A percentile compares a stretch with the other conserved stretches of the same genome.
Evolutionary conservation across 2,888 invertebrate species (phyloP).

Genomic region (Monoplex corrugatus): DNA sequence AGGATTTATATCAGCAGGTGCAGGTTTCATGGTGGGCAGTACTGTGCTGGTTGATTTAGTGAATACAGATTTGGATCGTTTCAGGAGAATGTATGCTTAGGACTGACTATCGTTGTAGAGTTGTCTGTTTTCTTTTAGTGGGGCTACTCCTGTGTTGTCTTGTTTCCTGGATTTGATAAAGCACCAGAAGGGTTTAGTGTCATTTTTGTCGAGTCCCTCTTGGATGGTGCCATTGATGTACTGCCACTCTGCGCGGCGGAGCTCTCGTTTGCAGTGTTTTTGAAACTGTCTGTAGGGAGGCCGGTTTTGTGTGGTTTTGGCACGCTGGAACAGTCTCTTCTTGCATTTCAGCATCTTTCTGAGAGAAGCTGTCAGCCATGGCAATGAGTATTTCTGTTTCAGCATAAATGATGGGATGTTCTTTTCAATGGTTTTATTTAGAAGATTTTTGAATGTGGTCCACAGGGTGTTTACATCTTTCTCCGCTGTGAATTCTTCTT

Average conservation of each 20-base stretch:
- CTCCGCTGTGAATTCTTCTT: neutral
- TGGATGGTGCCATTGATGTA: constrained; percentile 11
- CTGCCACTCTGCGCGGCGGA: neutral
- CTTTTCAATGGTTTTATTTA: neutral
- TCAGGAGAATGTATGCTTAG: constrained; percentile 24
- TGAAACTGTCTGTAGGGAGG: neutral
- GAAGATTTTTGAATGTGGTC: neutral
- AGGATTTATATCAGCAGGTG: neutral
- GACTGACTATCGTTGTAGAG: constrained; percentile 10
- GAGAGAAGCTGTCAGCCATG: neutral
- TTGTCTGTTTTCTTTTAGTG: neutral
- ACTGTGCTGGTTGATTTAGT: neutral
- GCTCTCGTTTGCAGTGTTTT: neutral
- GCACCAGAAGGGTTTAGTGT: constrained; percentile 16
- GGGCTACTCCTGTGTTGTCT: neutral
- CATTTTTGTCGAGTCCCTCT: neutral
- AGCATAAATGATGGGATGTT: constrained; percentile 6
- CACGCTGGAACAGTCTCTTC: neutral
- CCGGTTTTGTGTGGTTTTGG: neutral
- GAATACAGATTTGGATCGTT: neutral
- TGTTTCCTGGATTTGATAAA: constrained; percentile 17
- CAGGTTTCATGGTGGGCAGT: neutral
- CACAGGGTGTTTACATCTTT: neutral
- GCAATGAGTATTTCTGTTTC: neutral
- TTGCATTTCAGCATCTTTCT: constrained; percentile 21